These are phyloP conservation scores for Dendronephthya gigantea DNA, from an alignment of 64 coral and sea anemone species.

Conservation along the genomic window DNA sequence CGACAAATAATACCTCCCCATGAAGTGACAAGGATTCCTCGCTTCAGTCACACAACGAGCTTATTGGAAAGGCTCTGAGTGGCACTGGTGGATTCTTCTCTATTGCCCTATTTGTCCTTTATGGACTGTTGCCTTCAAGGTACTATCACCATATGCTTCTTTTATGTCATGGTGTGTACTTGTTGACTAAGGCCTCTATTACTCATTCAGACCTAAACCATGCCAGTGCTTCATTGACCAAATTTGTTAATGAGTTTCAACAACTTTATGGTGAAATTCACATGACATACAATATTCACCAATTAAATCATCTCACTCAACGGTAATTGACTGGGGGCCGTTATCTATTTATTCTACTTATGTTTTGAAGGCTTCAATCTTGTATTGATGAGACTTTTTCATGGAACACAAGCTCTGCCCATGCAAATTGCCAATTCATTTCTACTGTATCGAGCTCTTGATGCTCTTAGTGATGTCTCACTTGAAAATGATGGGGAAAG, in stretches of 20 bases:
- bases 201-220: not conserved
- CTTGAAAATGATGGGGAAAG: not conserved
- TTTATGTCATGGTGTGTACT: not conserved
- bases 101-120: not conserved
- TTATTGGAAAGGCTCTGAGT: not conserved
- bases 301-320: not conserved
- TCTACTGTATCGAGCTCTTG: not conserved
- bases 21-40: not conserved
- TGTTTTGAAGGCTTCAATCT: constrained; percentile 7
- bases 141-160: constrained; percentile 9
- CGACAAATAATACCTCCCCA: not conserved
- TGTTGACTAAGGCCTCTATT: not conserved
- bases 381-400: not conserved
- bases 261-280: not conserved
- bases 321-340: not conserved
- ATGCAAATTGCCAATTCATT: not conserved
- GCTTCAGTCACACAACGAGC: not conserved
- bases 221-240: not conserved
- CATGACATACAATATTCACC: not conserved
- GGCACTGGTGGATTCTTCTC: constrained; percentile 12
- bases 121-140: constrained; percentile 3
- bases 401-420: constrained; percentile 1
- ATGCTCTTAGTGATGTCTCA: not conserved
- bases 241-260: not conserved
- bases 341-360: not conserved